These are phyloP conservation scores for Acanthoscelides obtectus DNA, from an alignment of 2,888 invertebrate species.

Conservation along the genomic window DNA sequence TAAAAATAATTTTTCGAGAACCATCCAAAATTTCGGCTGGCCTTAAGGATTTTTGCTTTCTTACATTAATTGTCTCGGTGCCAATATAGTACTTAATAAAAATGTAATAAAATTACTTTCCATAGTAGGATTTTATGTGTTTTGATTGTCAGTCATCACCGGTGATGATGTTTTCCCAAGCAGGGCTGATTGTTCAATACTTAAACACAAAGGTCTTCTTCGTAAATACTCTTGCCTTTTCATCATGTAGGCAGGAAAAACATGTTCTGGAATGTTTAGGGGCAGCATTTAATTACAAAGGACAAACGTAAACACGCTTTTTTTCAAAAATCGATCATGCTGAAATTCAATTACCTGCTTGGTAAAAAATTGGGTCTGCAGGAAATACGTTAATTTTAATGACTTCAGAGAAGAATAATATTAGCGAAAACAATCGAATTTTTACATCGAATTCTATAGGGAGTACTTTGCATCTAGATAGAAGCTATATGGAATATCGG, in stretches of 20 bases:
- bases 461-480: background rate
- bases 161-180: no score
- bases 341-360: background rate
- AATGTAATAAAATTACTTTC: no score
- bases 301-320: background rate
- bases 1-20: no score
- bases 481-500: background rate
- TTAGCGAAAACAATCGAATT: background rate
- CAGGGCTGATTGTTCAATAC: background rate
- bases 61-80: no score
- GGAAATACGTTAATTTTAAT: background rate
- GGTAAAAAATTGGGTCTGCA: background rate
- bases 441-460: background rate
- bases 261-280: background rate
- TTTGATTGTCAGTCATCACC: no score
- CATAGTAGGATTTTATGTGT: no score
- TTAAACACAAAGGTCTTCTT: background rate
- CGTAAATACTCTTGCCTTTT: background rate
- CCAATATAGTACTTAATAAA: no score
- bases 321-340: background rate
- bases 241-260: background rate
- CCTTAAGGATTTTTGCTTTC: no score
- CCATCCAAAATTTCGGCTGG: no score
- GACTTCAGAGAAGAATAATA: background rate
- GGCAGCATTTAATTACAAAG: background rate